A percentile compares a stretch with the other conserved stretches of the same genome.
These are phyloP conservation scores for Indri indri DNA, from an alignment of 2,113 vertebrate species.

Conservation along the genomic window DNA sequence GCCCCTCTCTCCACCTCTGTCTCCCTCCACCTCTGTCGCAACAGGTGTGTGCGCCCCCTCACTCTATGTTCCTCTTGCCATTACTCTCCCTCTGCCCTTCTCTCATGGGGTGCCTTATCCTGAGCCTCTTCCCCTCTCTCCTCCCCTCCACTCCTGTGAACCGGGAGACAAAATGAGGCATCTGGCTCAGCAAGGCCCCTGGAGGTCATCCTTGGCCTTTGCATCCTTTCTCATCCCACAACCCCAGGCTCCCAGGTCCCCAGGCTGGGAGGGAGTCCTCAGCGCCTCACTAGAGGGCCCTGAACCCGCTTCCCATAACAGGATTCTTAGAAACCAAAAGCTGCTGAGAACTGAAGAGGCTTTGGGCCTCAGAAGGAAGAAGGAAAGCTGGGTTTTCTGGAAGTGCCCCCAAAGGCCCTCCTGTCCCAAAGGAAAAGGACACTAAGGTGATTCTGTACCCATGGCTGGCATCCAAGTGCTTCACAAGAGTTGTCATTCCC, in stretches of 20 bases:
- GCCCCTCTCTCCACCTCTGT: neutral
- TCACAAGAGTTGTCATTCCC: neutral
- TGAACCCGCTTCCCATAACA: too few species aligned
- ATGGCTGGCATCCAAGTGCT: neutral
- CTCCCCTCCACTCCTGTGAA: neutral
- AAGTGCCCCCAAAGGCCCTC: neutral
- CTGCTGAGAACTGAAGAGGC: neutral
- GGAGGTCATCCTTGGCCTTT: neutral
- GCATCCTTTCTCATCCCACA: neutral
- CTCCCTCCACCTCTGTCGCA: neutral
- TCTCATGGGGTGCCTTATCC: constrained; percentile 64
- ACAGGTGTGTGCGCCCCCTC: neutral
- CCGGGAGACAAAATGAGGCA: neutral
- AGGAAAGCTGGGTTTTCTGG: neutral
- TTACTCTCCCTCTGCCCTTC: neutral
- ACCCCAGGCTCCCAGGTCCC: neutral
- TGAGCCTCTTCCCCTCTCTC: neutral
- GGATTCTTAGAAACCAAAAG: neutral
- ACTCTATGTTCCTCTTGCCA: neutral
- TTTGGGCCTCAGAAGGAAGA: neutral
- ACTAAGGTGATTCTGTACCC: neutral
- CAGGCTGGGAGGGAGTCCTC: too few species aligned
- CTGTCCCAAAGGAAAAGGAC: neutral
- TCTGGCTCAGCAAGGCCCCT: neutral
- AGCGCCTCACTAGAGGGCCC: neutral